Base-by-base conservation (phyloP, 2,797 vertebrate species). In the Tadarida brasiliensis region DNA sequence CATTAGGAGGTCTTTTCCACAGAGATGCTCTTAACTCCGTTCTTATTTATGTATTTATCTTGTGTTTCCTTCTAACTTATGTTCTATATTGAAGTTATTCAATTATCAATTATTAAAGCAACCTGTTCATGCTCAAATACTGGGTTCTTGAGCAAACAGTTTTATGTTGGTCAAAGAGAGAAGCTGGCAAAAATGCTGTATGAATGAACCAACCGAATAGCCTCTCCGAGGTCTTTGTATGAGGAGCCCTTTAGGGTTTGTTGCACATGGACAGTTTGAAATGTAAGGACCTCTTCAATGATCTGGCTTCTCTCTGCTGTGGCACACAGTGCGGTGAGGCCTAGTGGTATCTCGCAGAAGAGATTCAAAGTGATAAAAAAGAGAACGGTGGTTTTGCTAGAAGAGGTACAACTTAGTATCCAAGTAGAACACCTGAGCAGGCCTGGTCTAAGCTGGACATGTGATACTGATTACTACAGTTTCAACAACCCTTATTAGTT, bases 61-160 rank as follows among this genome's bases (percentile, higher is more conserved):
- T 14, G 24, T 56, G 11, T 77, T 78, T 85, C 20, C 7, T n/a
- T 68, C 65, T 39, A 20, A 70, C 51, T 90, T 74, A 7, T 6
- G 35, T 28, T 76, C 89, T 91, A 26, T 56, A 19, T 30, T 47
- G 57, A 77, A 71, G 49, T 91, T 88, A 56, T 80, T 85, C 95
- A 84, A 56, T 71, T 24, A 95, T 83, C 84, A 90, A 89, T 96
- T 96, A 94, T 87, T 96, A 87, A 91, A 90, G 47, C 26, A 28
- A 44, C 17, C 20, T 84, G 65, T 35, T 91, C 74, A 22, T 59
- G 65, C 49, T 93, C 93, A 94, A 91, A 84, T 86, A 89, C 26
- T 57, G 22, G 78, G 73, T 68, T 68, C 74, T 47, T 59, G 87
- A 88, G 74, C 78, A 96, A 95, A 95, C 56, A 91, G 44, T 67